Evolutionary conservation across 1,140 invertebrate genomes (phyloP).

Genomic region (Drosophila nebulosa): DNA sequence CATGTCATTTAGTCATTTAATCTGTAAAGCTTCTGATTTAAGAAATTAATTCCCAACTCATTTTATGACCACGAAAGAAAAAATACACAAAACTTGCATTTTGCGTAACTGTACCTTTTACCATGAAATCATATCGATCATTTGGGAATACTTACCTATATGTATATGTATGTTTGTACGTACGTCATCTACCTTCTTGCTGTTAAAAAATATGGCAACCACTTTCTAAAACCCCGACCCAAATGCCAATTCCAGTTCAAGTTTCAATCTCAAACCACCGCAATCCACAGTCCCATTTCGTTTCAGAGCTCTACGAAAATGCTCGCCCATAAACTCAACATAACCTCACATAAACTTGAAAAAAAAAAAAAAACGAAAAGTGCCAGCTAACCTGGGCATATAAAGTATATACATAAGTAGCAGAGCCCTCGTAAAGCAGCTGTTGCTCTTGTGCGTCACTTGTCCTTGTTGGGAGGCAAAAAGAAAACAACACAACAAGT

Average conservation of each 20-base stretch:
- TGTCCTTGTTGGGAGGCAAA: constrained; percentile 31
- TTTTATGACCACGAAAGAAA: background rate
- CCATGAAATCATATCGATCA: constrained; percentile 50
- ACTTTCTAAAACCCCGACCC: background rate
- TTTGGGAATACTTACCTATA: constrained; percentile 28
- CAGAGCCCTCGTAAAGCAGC: constrained; percentile 44
- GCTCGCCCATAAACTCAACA: constrained; percentile 40
- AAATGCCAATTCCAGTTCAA: background rate
- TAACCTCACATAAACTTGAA: constrained; percentile 52
- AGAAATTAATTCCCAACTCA: background rate
- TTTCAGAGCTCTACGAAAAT: constrained; percentile 12
- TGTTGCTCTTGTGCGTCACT: constrained; percentile 46
- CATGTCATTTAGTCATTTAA: no score
- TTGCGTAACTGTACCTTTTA: constrained; percentile 28
- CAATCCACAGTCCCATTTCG: background rate
- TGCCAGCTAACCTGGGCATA: constrained; percentile 39
- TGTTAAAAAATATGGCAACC: background rate
- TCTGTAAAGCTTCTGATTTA: no score
- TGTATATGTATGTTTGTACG: background rate
- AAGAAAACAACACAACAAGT: background rate
- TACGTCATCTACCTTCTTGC: background rate
- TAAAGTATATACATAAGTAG: constrained; percentile 14
- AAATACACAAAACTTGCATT: constrained; percentile 8
- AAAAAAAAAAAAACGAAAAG: constrained; percentile 16
- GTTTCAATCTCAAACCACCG: background rate